Conservation (phyloP, 2,888 invertebrate genomes). For the Agrilus mali region DNA sequence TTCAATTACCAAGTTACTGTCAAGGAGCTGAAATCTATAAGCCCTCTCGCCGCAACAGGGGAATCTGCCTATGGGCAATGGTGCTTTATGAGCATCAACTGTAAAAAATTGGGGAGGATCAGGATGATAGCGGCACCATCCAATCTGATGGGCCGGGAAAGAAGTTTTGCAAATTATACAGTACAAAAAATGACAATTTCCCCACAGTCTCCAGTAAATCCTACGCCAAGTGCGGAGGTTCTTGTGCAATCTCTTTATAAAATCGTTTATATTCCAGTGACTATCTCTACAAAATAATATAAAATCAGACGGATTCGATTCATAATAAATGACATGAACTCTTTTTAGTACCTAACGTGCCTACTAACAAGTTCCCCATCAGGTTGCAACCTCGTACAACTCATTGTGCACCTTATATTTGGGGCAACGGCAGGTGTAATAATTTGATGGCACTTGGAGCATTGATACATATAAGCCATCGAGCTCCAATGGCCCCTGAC, state of each 20-base stretch:
- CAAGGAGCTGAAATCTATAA: slow-evolving; percentile 63
- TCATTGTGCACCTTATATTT: slow-evolving; percentile 59
- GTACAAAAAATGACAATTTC: slow-evolving; percentile 73
- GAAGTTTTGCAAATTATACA: slow-evolving; percentile 68
- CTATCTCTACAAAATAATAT: slow-evolving; percentile 44
- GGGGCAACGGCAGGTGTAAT: slow-evolving; percentile 57
- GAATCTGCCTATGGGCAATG: slow-evolving; percentile 56
- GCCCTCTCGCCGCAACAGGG: slow-evolving; percentile 83
- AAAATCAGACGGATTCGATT: neutral
- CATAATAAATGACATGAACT: slow-evolving; percentile 1
- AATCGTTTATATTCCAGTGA: slow-evolving; percentile 70
- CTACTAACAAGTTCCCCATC: slow-evolving; percentile 60
- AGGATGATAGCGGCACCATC: slow-evolving; percentile 74
- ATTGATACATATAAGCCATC: slow-evolving; percentile 63
- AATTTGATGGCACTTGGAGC: slow-evolving; percentile 61
- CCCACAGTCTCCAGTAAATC: slow-evolving; percentile 89
- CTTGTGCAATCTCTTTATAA: slow-evolving; percentile 61
- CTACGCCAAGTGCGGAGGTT: slow-evolving; percentile 74
- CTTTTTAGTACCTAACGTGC: slow-evolving; percentile 43
- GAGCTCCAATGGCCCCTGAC: slow-evolving; percentile 71
- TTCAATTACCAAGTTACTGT: slow-evolving; percentile 33
- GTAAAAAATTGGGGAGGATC: slow-evolving; percentile 63
- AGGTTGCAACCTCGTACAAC: slow-evolving; percentile 58
- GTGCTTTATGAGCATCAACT: slow-evolving; percentile 48
- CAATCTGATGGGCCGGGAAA: slow-evolving; percentile 65